Percentiles rank a stretch among this genome's conserved stretches.
Evolutionary conservation across 1,140 invertebrate species (phyloP).

Genomic region (Aleiodes sp.): DNA sequence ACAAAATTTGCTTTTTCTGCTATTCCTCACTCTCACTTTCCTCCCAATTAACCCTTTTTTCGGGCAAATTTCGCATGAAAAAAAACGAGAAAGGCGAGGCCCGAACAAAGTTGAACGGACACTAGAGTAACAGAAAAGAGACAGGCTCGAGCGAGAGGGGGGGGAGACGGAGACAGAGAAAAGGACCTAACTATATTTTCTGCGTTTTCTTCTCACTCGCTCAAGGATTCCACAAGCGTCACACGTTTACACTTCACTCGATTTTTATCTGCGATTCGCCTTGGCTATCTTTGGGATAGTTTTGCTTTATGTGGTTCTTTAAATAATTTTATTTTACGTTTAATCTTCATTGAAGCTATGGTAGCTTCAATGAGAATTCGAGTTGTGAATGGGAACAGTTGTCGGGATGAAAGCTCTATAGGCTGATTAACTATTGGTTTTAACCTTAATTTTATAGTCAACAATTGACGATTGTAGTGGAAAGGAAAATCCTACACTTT

Average conservation of each 20-base stretch:
- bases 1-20: no score
- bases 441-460: conserved; percentile 46
- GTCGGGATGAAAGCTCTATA: background rate
- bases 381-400: background rate
- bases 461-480: conserved; percentile 3
- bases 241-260: conserved; percentile 6
- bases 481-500: no score
- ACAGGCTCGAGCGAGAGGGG: background rate
- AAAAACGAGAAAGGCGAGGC: background rate
- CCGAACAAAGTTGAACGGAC: background rate
- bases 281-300: no score
- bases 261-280: no score
- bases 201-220: background rate
- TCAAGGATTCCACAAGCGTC: conserved; percentile 17
- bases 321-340: background rate
- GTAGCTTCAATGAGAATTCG: background rate
- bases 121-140: background rate
- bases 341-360: background rate
- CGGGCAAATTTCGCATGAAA: no score
- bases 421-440: conserved; percentile 31
- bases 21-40: no score
- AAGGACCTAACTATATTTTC: conserved; percentile 8
- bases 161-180: background rate
- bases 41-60: no score
- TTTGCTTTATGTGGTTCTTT: background rate